phyloP scores from a whole-genome alignment of 2,888 invertebrate species.

The Caenorhabditis sp. region DNA sequence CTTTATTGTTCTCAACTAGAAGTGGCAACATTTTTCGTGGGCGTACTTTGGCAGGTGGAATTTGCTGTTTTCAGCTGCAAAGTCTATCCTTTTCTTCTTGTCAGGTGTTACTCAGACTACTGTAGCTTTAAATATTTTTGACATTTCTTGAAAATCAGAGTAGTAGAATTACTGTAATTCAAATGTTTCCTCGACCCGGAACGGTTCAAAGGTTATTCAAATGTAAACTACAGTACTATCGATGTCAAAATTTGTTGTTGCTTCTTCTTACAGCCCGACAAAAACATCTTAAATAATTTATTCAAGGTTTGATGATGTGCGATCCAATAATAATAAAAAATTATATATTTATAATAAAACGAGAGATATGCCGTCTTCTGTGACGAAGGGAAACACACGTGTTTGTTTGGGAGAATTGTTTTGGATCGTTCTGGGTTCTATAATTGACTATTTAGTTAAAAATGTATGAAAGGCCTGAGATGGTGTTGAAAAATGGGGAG shows the following conservation, averaged over 20 bases:
- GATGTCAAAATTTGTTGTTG: conserved; percentile 22
- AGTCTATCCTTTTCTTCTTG: conserved; percentile 3
- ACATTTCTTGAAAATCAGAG: too few species aligned
- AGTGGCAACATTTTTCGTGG: not conserved
- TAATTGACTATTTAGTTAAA: too few species aligned
- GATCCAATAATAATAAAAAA: not conserved
- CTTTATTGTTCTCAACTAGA: not conserved
- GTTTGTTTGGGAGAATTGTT: too few species aligned
- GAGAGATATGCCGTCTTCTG: not conserved
- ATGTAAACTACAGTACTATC: too few species aligned
- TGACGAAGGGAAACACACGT: too few species aligned
- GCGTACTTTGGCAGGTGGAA: not conserved
- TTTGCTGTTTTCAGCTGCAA: conserved; percentile 2
- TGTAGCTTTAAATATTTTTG: too few species aligned
- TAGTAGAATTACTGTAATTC: too few species aligned
- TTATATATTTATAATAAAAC: not conserved
- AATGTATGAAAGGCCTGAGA: conserved; percentile 1
- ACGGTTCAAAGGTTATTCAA: too few species aligned
- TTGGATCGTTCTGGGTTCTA: too few species aligned
- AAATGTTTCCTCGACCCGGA: too few species aligned
- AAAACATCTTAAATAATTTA: not conserved
- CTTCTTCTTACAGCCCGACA: not conserved
- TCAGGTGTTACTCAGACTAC: too few species aligned
- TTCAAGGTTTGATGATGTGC: not conserved
- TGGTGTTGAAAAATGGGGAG: conserved; percentile 4